A percentile compares a stretch with the other conserved stretches of the same genome.
Conservation (phyloP, 1,140 invertebrate species). For the Conus ventricosus region DNA sequence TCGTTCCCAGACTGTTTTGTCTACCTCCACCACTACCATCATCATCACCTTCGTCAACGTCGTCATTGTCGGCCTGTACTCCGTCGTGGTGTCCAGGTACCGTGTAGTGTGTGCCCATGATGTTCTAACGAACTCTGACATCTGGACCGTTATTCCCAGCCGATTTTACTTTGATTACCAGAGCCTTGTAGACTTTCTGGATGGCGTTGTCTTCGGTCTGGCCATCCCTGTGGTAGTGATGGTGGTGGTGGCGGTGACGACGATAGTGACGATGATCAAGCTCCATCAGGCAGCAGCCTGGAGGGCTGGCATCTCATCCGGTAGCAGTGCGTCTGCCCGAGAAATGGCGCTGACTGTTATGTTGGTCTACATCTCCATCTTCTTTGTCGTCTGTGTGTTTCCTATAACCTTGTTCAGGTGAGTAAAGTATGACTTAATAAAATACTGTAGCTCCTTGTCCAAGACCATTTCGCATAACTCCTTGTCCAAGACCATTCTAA, state of each 20-base stretch:
- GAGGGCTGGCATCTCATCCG: neutral
- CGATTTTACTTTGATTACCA: slow-evolving; percentile 16
- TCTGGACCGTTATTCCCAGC: neutral
- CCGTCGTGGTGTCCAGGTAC: neutral
- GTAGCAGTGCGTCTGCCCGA: neutral
- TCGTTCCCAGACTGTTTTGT: neutral
- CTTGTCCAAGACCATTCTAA: too few species aligned
- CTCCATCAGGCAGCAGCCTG: neutral
- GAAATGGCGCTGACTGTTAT: slow-evolving; percentile 2
- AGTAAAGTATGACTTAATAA: neutral
- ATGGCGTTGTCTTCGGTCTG: slow-evolving; percentile 1
- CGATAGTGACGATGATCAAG: neutral
- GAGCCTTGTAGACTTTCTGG: slow-evolving; percentile 5
- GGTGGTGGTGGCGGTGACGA: neutral
- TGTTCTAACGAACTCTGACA: neutral
- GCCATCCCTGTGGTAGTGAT: neutral
- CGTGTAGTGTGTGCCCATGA: neutral
- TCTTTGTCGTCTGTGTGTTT: neutral
- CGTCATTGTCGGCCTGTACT: neutral
- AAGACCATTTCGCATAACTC: too few species aligned
- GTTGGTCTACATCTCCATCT: neutral
- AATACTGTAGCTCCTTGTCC: too few species aligned
- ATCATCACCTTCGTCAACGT: neutral
- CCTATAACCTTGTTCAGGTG: slow-evolving; percentile 5
- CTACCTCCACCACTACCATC: slow-evolving; percentile 9